Evolutionary conservation across 2,888 invertebrate species (phyloP).

Genomic region (Apamea monoglypha): DNA sequence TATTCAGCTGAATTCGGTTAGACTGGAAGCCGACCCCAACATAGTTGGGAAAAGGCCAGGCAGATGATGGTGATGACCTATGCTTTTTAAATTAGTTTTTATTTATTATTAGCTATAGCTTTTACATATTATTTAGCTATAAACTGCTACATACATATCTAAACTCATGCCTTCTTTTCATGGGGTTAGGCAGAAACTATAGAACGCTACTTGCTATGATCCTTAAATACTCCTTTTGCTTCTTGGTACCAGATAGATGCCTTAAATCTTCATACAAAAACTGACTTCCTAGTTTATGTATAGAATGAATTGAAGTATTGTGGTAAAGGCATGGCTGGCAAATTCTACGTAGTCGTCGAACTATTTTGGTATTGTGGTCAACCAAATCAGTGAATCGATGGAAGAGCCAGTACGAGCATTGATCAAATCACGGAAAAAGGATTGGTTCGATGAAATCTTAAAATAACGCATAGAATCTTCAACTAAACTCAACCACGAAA

Average conservation of each 20-base stretch:
- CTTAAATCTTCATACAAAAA: background rate
- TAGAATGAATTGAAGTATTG: constrained; percentile 4
- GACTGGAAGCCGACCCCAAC: no score
- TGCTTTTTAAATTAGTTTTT: no score
- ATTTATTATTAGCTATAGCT: no score
- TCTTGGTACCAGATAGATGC: background rate
- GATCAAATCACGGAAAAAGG: background rate
- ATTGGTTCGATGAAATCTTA: background rate
- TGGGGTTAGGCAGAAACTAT: background rate
- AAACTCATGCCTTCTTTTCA: no score
- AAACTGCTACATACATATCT: background rate
- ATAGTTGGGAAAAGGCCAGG: no score
- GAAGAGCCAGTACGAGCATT: background rate
- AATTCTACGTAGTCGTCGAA: background rate
- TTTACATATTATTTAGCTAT: no score
- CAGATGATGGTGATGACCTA: no score
- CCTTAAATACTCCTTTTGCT: background rate
- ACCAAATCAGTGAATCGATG: background rate
- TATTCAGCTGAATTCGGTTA: no score
- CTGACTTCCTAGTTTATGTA: background rate
- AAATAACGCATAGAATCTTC: background rate
- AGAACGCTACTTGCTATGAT: background rate
- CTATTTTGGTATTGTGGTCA: constrained; percentile 37
- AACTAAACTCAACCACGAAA: background rate
- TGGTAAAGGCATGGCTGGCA: background rate